phyloP scores from a whole-genome alignment of 2,888 invertebrate species.

The Drosophila bunnanda region DNA sequence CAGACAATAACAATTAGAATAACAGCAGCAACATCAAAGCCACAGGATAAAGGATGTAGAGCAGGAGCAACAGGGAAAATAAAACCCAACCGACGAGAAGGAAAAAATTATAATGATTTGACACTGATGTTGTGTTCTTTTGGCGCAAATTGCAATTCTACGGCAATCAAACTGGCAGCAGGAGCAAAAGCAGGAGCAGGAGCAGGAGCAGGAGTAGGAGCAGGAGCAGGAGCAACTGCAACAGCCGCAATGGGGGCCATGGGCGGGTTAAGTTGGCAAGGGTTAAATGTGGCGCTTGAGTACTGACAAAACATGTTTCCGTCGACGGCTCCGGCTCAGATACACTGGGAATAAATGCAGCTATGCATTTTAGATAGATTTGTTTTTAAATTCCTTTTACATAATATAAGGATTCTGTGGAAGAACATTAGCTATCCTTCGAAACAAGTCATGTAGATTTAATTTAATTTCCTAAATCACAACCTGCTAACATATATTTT shows the following conservation, averaged over 20 bases:
- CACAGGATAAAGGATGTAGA: constrained; percentile 7
- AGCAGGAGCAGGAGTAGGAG: constrained; percentile 52
- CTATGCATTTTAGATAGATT: background rate
- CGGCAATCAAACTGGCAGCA: constrained; percentile 77
- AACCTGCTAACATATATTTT: no score
- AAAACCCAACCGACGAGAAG: constrained; percentile 15
- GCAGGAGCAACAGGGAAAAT: constrained; percentile 14
- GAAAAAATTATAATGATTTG: constrained; percentile 78
- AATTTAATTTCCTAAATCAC: background rate
- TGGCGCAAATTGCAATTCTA: constrained; percentile 80
- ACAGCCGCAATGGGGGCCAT: constrained; percentile 35
- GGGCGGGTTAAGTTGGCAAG: constrained; percentile 51
- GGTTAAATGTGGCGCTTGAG: constrained; percentile 74
- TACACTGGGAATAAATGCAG: background rate
- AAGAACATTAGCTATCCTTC: background rate
- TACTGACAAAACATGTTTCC: constrained; percentile 79
- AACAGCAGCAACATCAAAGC: constrained; percentile 18
- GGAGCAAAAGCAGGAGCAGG: constrained; percentile 49
- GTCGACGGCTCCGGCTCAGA: constrained; percentile 48
- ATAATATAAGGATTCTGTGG: no score
- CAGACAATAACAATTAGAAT: constrained; percentile 40
- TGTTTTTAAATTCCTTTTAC: background rate
- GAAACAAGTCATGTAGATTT: background rate
- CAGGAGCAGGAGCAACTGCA: constrained; percentile 55
- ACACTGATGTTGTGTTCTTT: constrained; percentile 78